Conservation (phyloP, 2,797 vertebrate species). For the Sparidentex hasta region DNA sequence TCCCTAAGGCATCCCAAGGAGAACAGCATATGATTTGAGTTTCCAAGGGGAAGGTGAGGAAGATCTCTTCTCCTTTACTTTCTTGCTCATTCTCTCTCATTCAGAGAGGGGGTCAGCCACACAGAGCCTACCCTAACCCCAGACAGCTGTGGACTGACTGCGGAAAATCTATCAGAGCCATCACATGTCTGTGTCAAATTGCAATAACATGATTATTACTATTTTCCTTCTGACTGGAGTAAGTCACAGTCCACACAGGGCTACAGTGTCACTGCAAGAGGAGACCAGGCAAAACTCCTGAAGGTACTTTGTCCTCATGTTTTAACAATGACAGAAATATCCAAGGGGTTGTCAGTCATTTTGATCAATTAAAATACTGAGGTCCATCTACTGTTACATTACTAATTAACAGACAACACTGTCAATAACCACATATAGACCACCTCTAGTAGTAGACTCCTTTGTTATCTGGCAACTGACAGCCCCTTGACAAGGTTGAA, state of each 20-base stretch:
- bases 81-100: slow-evolving; percentile 36
- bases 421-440: no score
- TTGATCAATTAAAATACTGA: no score
- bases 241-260: slow-evolving; percentile 11
- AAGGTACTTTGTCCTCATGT: slow-evolving; percentile 2
- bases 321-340: no score
- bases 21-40: slow-evolving; percentile 17
- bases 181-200: slow-evolving; percentile 21
- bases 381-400: no score
- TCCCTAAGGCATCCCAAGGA: slow-evolving; percentile 37
- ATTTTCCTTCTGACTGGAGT: slow-evolving; percentile 1
- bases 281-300: not conserved
- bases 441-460: no score
- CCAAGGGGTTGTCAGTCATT: no score
- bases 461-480: no score
- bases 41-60: slow-evolving; percentile 25
- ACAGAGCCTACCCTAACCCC: not conserved
- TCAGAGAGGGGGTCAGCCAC: slow-evolving; percentile 31
- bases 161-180: slow-evolving; percentile 38
- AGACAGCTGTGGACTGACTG: slow-evolving; percentile 26
- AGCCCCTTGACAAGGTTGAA: no score
- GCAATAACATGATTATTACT: slow-evolving; percentile 35
- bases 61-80: slow-evolving; percentile 18
- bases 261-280: not conserved
- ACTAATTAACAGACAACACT: no score